Conservation (phyloP, 2,113 vertebrate species). For the Parotia lawesii region DNA sequence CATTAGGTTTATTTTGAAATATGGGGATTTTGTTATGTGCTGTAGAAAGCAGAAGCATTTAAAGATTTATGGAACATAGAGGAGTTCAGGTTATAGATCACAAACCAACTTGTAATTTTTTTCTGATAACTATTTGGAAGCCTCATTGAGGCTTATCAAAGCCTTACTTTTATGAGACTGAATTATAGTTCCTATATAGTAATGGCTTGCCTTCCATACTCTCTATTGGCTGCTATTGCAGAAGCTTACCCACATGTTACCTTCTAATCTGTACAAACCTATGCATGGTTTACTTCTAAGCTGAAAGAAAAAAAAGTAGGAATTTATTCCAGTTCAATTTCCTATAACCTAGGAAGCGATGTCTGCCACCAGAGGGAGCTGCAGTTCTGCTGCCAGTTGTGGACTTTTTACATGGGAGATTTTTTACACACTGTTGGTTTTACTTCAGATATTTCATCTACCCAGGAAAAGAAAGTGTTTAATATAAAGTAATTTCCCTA, state of each 20-base stretch:
- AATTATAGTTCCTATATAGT: background rate
- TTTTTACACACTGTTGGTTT: background rate
- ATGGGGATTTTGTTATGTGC: background rate
- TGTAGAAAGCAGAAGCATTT: background rate
- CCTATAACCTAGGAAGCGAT: fast-evolving
- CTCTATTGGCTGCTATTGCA: background rate
- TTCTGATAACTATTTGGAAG: background rate
- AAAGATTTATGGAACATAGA: background rate
- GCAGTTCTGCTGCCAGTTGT: background rate
- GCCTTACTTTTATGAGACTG: background rate
- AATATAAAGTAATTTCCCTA: background rate
- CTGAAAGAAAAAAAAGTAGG: background rate
- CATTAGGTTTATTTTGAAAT: background rate
- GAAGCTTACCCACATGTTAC: background rate
- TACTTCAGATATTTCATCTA: background rate
- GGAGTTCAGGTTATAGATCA: background rate
- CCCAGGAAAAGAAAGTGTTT: background rate
- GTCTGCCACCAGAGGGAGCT: conserved; percentile 65
- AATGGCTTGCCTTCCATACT: background rate
- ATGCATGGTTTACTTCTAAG: background rate
- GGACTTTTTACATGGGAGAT: background rate
- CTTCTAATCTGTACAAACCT: background rate
- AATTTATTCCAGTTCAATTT: background rate
- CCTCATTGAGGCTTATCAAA: background rate
- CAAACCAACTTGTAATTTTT: background rate